Percentiles rank a stretch among this genome's conserved stretches.
Conservation (phyloP, 2,888 invertebrate species). For the Diaperis boleti region DNA sequence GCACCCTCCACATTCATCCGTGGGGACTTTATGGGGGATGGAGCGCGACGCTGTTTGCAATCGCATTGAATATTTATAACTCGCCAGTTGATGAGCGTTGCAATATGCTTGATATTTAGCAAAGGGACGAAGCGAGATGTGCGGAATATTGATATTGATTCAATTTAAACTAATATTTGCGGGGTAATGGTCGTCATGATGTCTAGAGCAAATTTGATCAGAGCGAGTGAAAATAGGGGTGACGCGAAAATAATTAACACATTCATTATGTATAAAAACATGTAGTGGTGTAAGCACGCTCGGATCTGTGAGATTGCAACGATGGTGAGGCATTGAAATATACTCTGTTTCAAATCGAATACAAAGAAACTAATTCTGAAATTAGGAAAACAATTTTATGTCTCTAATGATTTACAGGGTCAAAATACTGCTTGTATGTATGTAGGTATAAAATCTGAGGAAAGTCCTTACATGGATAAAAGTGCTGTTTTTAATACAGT, state of each 20-base stretch:
- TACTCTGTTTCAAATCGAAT: too few relatives aligned
- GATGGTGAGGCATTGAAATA: too few relatives aligned
- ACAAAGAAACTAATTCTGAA: too few relatives aligned
- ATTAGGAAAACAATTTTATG: too few relatives aligned
- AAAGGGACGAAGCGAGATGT: slow-evolving; percentile 36
- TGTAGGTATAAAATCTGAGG: too few relatives aligned
- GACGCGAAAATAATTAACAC: neutral
- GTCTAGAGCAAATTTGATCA: slow-evolving; percentile 47
- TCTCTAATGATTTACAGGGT: too few relatives aligned
- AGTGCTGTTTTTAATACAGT: too few relatives aligned
- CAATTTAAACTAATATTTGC: slow-evolving; percentile 67
- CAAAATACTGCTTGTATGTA: too few relatives aligned
- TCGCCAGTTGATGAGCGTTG: slow-evolving; percentile 68
- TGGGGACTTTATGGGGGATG: slow-evolving; percentile 45
- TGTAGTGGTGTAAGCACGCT: too few relatives aligned
- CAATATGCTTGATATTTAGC: slow-evolving; percentile 67
- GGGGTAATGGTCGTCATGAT: slow-evolving; percentile 66
- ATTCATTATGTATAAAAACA: too few relatives aligned
- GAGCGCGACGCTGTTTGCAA: slow-evolving; percentile 63
- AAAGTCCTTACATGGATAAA: too few relatives aligned
- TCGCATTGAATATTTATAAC: slow-evolving; percentile 68
- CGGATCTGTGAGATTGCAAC: too few relatives aligned
- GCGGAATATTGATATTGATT: slow-evolving; percentile 63
- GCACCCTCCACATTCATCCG: slow-evolving; percentile 43
- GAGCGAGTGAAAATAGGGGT: neutral